Percentiles rank a stretch among this genome's conserved stretches.
phyloP scores from a whole-genome alignment of 2,113 vertebrate genomes.

The Eudyptes chrysolophus region DNA sequence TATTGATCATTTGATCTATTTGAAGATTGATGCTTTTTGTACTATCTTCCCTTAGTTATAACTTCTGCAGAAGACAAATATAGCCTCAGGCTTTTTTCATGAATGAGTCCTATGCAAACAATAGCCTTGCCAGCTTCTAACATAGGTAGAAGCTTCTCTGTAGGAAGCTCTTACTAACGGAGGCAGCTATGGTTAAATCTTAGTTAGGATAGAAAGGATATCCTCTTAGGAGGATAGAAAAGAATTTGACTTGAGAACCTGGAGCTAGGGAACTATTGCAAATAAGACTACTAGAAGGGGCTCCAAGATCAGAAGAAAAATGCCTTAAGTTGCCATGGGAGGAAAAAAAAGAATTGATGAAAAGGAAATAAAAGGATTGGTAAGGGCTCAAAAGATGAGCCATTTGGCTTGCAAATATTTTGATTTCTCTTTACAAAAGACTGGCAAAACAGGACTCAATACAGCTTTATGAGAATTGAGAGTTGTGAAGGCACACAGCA shows the following conservation, averaged over 20 bases:
- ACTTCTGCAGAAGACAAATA: constrained; percentile 30
- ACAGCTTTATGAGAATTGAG: neutral
- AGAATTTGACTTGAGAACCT: neutral
- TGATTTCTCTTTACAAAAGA: neutral
- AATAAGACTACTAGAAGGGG: neutral
- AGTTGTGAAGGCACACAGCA: neutral
- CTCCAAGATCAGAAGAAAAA: neutral
- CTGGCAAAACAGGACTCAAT: neutral
- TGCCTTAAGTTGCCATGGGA: neutral
- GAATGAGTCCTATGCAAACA: neutral
- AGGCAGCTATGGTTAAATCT: neutral
- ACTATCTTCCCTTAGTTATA: neutral
- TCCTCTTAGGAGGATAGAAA: neutral
- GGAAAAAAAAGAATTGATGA: neutral
- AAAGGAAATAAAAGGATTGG: neutral
- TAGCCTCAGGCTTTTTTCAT: neutral
- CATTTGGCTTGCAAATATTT: neutral
- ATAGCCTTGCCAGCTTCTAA: neutral
- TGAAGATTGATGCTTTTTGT: constrained; percentile 12
- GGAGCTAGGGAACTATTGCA: neutral
- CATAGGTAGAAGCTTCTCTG: neutral
- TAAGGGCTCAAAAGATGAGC: neutral
- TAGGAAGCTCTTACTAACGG: neutral
- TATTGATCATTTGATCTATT: constrained; percentile 26
- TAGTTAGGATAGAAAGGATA: neutral